Percentiles rank a stretch among this genome's conserved stretches.
Conservation (phyloP, 1,140 invertebrate genomes). For the Bombus waltoni region DNA sequence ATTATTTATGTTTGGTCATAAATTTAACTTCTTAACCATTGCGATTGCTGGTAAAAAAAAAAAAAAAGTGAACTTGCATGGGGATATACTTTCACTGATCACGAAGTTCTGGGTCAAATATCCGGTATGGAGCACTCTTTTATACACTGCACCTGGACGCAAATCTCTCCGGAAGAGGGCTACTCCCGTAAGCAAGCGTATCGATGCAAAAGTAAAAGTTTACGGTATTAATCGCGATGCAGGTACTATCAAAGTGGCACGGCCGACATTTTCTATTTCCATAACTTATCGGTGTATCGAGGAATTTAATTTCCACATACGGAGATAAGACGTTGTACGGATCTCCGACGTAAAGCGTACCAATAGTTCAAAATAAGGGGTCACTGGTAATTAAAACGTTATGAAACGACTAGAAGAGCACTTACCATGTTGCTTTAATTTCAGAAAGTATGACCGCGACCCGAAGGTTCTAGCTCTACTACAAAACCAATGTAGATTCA, state of each 20-base stretch:
- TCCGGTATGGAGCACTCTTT: conserved; percentile 78
- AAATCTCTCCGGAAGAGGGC: conserved; percentile 38
- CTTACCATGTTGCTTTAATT: conserved; percentile 61
- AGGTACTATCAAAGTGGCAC: background rate
- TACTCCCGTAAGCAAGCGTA: conserved; percentile 70
- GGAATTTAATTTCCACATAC: no score
- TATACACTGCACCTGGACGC: conserved; percentile 69
- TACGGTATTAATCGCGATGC: conserved; percentile 33
- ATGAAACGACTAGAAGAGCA: background rate
- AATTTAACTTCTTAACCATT: conserved; percentile 61
- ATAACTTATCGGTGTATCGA: background rate
- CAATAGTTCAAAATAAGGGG: background rate
- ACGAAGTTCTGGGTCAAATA: conserved; percentile 78
- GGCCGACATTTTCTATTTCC: background rate
- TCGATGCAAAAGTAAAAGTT: conserved; percentile 64
- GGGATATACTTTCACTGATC: conserved; percentile 77
- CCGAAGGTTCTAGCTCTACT: conserved; percentile 75
- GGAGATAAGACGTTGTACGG: no score
- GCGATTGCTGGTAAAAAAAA: conserved; percentile 48
- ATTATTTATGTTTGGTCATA: background rate
- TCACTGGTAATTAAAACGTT: background rate
- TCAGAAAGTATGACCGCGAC: conserved; percentile 58
- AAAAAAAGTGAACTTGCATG: conserved; percentile 46
- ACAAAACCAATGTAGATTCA: conserved; percentile 74
- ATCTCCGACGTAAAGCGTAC: background rate